phyloP scores from a whole-genome alignment of 1,140 invertebrate genomes.

The Arion vulgaris region DNA sequence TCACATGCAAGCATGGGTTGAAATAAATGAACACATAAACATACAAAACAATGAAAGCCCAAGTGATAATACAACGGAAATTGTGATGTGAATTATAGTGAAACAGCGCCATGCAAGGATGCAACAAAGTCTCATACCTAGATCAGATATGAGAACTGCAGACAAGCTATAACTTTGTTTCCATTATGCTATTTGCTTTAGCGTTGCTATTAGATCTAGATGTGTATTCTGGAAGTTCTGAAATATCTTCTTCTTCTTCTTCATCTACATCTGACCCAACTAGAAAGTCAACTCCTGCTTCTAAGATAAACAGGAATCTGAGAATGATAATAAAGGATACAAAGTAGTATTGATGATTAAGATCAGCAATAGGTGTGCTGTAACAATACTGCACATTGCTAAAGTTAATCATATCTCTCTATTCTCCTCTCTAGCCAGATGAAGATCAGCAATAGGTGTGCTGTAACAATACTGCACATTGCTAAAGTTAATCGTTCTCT shows the following conservation, averaged over 20 bases:
- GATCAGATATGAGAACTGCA: background rate
- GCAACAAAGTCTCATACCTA: slow-evolving; percentile 21
- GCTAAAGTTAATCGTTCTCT: too few species aligned
- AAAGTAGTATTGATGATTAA: background rate
- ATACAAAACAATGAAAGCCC: background rate
- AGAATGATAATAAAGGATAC: background rate
- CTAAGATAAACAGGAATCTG: slow-evolving; percentile 41
- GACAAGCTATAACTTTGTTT: slow-evolving; percentile 33
- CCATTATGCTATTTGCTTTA: slow-evolving; percentile 6
- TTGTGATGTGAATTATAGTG: background rate
- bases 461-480: too few species aligned
- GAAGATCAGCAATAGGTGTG: too few species aligned
- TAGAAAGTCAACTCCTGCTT: slow-evolving; percentile 29
- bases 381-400: background rate
- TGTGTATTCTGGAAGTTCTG: slow-evolving; percentile 14
- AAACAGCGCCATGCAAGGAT: background rate
- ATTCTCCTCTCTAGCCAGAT: too few species aligned
- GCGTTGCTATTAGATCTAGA: background rate
- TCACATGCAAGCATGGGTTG: too few species aligned
- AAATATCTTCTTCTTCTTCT: slow-evolving; percentile 29
- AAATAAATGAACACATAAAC: background rate
- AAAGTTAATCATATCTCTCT: too few species aligned
- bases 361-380: background rate
- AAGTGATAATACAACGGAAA: too few species aligned
- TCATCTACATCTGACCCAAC: slow-evolving; percentile 25